Base-by-base conservation (phyloP, 2,113 vertebrate species). In the Thunnus thynnus region DNA sequence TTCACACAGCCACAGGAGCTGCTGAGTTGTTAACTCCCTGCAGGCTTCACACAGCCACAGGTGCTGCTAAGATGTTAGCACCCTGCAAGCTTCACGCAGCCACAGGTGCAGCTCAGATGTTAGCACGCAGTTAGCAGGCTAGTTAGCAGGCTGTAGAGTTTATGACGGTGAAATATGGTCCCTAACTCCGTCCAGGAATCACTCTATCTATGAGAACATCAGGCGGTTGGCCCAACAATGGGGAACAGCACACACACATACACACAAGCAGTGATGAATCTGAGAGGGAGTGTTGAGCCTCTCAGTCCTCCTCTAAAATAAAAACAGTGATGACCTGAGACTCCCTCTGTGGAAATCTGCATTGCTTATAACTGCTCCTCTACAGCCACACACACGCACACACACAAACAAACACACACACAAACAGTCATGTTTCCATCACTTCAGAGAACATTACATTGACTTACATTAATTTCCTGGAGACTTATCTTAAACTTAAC, bases 301-400 rank as follows among this genome's bases (percentile, higher is more conserved):
- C 68, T 66, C 48, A 3, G 66, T 78, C 52, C 22, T 78, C 66
- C 20, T 62, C 76, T 78, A 63, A 65, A 84, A 65, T 55, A 79
- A 66, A 85, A 87, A 78, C 65, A 74, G 48, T 51, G 74, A 85
- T 75, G 86, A 90, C 76, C 80, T 72, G 74, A 88, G 78, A 73
- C 51, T 87, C 60, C 44, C 52, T 74, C 44, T 14, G 57, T 73
- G 65, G 14, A 79, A 83, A 82, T 74, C 64, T 65, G 22, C 8
- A 32, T 46, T 66, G 32, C 64, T 85, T 54, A 60, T 63, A 70
- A 86, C 16, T 73, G 56, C 55, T 64, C 47, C 44, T 5, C 47
- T 67, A 58, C 60, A 86, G 52, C 77, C 66, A 78, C 22, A 83
- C 17, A 68, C 79, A 64, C 56, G 25, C 52, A 14, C 72, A 51